Conservation (phyloP, 2,113 vertebrate species). For the Nothoprocta pentlandii region DNA sequence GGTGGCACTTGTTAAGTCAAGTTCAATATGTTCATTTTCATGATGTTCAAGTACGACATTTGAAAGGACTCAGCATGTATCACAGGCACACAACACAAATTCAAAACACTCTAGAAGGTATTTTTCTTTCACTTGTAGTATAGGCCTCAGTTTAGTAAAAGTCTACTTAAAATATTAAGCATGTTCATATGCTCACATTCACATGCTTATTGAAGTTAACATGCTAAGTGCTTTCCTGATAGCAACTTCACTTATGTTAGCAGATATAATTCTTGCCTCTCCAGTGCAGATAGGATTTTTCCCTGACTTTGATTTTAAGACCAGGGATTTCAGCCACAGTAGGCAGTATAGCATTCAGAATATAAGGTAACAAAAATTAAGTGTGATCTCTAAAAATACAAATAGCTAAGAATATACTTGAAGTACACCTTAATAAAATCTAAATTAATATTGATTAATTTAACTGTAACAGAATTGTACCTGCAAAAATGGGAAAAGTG, state of each 20-base stretch:
- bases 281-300: background rate
- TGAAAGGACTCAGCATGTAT: background rate
- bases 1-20: slow-evolving; percentile 54
- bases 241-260: background rate
- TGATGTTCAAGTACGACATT: background rate
- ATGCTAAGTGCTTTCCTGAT: background rate
- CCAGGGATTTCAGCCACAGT: background rate
- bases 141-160: background rate
- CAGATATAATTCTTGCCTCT: background rate
- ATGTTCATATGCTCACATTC: background rate
- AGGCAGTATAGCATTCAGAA: background rate
- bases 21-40: slow-evolving; percentile 52
- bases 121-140: background rate
- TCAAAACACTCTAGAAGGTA: rapidly evolving
- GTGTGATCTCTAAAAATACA: background rate
- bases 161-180: background rate
- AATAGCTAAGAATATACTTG: background rate
- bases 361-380: background rate
- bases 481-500: background rate
- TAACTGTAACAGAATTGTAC: background rate
- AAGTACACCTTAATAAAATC: background rate
- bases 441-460: background rate
- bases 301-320: background rate
- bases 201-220: background rate
- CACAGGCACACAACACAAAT: background rate